These are phyloP conservation scores for Stictonetta naevosa DNA, from an alignment of 2,113 vertebrate genomes.

Conservation along the genomic window DNA sequence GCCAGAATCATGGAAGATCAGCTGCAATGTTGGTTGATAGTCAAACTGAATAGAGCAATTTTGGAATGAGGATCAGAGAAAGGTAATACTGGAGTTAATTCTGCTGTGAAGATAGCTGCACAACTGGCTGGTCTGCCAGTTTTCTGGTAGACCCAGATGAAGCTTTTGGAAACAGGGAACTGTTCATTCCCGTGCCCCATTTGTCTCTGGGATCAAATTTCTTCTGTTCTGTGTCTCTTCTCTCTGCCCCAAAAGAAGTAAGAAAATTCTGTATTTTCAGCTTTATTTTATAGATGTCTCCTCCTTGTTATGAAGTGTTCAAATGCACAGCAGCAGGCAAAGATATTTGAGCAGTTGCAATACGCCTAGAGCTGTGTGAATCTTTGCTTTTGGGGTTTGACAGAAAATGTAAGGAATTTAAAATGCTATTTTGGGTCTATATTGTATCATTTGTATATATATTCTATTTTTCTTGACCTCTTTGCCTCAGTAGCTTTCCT, in stretches of 20 bases:
- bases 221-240: not conserved
- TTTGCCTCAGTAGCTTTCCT: not conserved
- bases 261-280: not conserved
- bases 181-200: not conserved
- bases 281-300: not conserved
- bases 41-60: not conserved
- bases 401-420: not conserved
- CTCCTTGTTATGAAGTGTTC: not conserved
- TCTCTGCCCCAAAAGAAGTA: not conserved
- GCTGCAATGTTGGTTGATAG: not conserved
- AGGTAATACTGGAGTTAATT: not conserved
- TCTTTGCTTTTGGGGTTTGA: not conserved
- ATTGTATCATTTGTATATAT: not conserved
- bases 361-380: not conserved
- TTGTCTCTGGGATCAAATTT: not conserved
- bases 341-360: not conserved
- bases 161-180: not conserved
- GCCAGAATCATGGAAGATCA: not conserved
- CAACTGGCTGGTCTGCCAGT: not conserved
- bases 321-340: not conserved
- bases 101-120: rapidly evolving
- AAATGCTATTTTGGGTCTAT: not conserved
- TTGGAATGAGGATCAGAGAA: not conserved
- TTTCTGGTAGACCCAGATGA: not conserved
- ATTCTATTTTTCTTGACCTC: not conserved